Evolutionary conservation across 2,888 invertebrate genomes (phyloP).

Genomic region (Athalia cordata): DNA sequence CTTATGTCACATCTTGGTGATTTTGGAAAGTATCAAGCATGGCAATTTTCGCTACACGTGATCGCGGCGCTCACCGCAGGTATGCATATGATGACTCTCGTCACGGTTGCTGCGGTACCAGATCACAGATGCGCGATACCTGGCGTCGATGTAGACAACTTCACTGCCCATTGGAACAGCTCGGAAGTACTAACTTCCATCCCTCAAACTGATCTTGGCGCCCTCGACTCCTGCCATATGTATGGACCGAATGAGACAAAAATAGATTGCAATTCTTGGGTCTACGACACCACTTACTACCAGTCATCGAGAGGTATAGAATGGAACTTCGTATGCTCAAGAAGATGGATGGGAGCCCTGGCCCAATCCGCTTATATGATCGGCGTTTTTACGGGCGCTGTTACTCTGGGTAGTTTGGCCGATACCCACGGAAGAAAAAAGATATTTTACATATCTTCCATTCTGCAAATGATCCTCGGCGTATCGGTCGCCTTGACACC

Average conservation of each 20-base stretch:
- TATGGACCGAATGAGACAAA: slow-evolving; percentile 66
- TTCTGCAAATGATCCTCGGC: slow-evolving; percentile 82
- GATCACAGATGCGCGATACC: slow-evolving; percentile 76
- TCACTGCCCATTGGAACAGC: slow-evolving; percentile 30
- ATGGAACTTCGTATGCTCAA: slow-evolving; percentile 88
- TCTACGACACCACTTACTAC: slow-evolving; percentile 85
- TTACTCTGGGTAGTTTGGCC: slow-evolving; percentile 85
- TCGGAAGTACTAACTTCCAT: slow-evolving; percentile 5
- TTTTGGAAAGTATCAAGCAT: slow-evolving; percentile 87
- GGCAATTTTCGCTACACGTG: slow-evolving; percentile 86
- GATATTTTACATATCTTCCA: slow-evolving; percentile 85
- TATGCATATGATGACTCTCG: slow-evolving; percentile 87
- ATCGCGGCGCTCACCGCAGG: slow-evolving; percentile 87
- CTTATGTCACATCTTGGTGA: slow-evolving; percentile 77
- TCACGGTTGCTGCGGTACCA: slow-evolving; percentile 88
- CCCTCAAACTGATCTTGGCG: slow-evolving; percentile 64
- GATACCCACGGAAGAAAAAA: slow-evolving; percentile 88
- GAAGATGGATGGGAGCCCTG: slow-evolving; percentile 87
- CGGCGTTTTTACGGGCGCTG: slow-evolving; percentile 87
- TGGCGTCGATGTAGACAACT: slow-evolving; percentile 25
- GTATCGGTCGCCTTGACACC: slow-evolving; percentile 84
- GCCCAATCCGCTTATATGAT: slow-evolving; percentile 89
- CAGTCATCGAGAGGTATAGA: slow-evolving; percentile 85
- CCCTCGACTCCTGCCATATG: slow-evolving; percentile 80
- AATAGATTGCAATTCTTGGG: slow-evolving; percentile 77